These are phyloP conservation scores for Drosophila mettleri DNA, from an alignment of 2,888 invertebrate genomes.

Conservation along the genomic window DNA sequence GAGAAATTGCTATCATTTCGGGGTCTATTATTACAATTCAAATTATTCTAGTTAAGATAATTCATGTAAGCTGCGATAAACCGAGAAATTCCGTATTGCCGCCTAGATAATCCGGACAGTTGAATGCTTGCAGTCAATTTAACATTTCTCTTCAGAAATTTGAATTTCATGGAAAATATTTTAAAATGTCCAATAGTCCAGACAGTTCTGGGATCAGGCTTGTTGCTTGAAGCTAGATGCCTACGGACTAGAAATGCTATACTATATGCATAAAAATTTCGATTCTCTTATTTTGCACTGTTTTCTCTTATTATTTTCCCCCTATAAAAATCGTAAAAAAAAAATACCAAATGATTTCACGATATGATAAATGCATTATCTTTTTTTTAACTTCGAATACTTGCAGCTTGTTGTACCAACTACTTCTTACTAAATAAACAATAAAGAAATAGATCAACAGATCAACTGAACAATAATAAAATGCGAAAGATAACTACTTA, in stretches of 20 bases:
- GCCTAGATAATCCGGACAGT: not conserved
- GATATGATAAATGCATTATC: conserved; percentile 66
- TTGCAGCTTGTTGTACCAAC: conserved; percentile 80
- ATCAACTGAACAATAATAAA: conserved; percentile 56
- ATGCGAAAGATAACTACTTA: conserved; percentile 39
- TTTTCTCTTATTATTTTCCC: conserved; percentile 16
- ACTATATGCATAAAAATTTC: conserved; percentile 10
- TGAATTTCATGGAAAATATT: not conserved
- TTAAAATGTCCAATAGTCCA: not conserved
- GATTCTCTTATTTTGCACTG: conserved; percentile 31
- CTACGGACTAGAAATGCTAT: conserved; percentile 1
- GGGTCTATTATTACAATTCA: conserved; percentile 4
- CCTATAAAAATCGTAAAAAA: conserved; percentile 30
- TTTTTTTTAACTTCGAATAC: conserved; percentile 68
- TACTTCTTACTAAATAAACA: conserved; percentile 76
- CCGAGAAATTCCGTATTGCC: not conserved
- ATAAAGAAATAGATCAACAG: conserved; percentile 46
- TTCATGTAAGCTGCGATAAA: conserved; percentile 5
- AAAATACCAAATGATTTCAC: conserved; percentile 1
- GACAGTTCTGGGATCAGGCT: not conserved
- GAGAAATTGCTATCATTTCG: conserved; percentile 15
- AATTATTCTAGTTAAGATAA: conserved; percentile 20
- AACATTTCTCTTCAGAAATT: not conserved
- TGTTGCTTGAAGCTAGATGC: not conserved
- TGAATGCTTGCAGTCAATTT: too few relatives aligned